A percentile compares a stretch with the other conserved stretches of the same genome.
Evolutionary conservation across 2,888 invertebrate species (phyloP).

Genomic region (Hemaris fuciformis): DNA sequence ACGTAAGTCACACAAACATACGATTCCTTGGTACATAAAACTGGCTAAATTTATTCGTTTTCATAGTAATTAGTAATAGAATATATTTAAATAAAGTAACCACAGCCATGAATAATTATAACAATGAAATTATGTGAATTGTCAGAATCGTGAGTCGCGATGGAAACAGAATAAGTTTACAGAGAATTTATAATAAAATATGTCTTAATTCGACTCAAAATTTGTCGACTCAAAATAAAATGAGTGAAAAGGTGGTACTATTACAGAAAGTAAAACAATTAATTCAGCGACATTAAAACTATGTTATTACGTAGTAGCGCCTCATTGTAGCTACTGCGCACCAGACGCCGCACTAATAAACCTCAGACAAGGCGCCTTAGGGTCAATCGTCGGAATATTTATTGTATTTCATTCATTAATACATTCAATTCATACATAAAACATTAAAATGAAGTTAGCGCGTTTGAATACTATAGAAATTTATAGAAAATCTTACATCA

Average conservation of each 20-base stretch:
- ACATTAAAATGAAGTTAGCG: constrained; percentile 13
- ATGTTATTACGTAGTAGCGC: neutral
- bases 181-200: no score
- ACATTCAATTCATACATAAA: constrained; percentile 49
- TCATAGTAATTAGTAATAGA: neutral
- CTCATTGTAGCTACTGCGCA: constrained; percentile 35
- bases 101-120: neutral
- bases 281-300: neutral
- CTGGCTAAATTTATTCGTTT: no score
- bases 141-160: no score
- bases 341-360: constrained; percentile 38
- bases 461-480: neutral
- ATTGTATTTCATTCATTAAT: constrained; percentile 54
- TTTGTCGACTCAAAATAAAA: neutral
- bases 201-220: no score
- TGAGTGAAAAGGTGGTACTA: neutral
- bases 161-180: no score
- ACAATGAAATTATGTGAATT: neutral
- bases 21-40: no score
- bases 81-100: neutral
- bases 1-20: neutral
- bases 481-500: neutral
- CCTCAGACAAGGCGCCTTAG: constrained; percentile 35
- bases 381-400: constrained; percentile 62
- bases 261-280: neutral